A percentile compares a stretch with the other conserved stretches of the same genome.
phyloP scores from a whole-genome alignment of 1,140 invertebrate genomes.

The Brevipalpus yothersi region DNA sequence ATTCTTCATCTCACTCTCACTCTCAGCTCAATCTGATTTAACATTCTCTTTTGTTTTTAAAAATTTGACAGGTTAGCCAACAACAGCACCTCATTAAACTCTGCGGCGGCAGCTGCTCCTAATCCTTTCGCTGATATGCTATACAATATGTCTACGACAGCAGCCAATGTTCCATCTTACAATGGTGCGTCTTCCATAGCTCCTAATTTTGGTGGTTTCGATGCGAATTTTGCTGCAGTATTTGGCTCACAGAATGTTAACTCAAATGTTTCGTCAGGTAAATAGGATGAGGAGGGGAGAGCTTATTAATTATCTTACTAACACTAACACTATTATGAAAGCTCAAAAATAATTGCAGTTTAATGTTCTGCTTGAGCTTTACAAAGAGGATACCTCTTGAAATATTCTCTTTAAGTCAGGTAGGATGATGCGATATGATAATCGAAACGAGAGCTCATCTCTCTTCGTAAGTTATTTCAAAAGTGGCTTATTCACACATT shows the following conservation, averaged over 20 bases:
- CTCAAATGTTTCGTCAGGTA: not conserved
- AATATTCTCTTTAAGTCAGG: too few relatives aligned
- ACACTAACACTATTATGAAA: too few relatives aligned
- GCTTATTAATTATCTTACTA: not conserved
- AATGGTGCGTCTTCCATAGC: not conserved
- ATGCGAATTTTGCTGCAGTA: conserved; percentile 6
- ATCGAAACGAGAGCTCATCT: too few relatives aligned
- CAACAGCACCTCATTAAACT: not conserved
- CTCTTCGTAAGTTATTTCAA: too few relatives aligned
- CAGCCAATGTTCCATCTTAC: not conserved
- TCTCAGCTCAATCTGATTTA: not conserved
- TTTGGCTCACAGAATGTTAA: conserved; percentile 1
- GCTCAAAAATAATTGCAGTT: too few relatives aligned
- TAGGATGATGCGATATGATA: too few relatives aligned
- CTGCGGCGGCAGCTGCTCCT: not conserved
- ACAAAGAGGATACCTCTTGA: too few relatives aligned
- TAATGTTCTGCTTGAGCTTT: too few relatives aligned
- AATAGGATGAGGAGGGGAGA: not conserved
- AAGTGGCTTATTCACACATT: too few relatives aligned
- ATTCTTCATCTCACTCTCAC: not conserved
- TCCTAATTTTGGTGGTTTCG: conserved; percentile 1
- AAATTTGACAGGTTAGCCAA: not conserved
- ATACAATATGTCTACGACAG: not conserved
- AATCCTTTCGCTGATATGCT: conserved; percentile 12
- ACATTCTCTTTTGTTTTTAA: too few relatives aligned